These are phyloP conservation scores for Melanaphis sacchari DNA, from an alignment of 1,140 invertebrate genomes.

Conservation along the genomic window DNA sequence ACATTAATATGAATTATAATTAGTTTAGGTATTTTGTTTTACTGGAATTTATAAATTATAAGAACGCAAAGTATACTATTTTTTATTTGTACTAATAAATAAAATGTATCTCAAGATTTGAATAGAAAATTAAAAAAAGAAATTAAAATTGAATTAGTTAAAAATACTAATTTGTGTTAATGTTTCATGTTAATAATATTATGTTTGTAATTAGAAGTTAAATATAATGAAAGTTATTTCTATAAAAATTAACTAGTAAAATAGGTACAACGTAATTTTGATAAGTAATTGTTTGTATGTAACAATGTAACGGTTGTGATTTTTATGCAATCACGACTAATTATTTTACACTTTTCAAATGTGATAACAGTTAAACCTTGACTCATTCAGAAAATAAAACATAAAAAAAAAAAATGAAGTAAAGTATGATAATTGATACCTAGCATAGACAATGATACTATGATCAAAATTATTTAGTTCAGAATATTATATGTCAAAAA, in stretches of 20 bases:
- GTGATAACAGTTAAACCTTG: background rate
- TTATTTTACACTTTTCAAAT: background rate
- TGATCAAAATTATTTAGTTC: too few relatives aligned
- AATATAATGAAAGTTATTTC: slow-evolving; percentile 15
- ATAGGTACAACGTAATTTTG: background rate
- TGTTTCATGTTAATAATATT: background rate
- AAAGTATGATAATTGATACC: too few relatives aligned
- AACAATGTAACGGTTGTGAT: slow-evolving; percentile 30
- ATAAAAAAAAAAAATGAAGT: background rate
- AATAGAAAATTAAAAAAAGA: background rate
- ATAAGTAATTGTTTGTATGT: background rate
- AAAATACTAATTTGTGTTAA: background rate
- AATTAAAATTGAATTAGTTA: background rate
- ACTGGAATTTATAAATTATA: background rate
- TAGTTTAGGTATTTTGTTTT: background rate
- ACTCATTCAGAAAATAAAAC: background rate
- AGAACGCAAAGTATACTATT: background rate
- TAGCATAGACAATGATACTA: too few relatives aligned
- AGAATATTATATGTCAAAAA: too few relatives aligned
- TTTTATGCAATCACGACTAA: slow-evolving; percentile 19
- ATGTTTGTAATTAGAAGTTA: background rate
- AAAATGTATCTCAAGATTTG: background rate
- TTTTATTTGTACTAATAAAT: background rate
- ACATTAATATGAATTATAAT: background rate
- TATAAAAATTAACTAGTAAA: background rate